A percentile compares a stretch with the other conserved stretches of the same genome.
These are phyloP conservation scores for Clistopyga incitator DNA, from an alignment of 2,888 invertebrate species.

Conservation along the genomic window DNA sequence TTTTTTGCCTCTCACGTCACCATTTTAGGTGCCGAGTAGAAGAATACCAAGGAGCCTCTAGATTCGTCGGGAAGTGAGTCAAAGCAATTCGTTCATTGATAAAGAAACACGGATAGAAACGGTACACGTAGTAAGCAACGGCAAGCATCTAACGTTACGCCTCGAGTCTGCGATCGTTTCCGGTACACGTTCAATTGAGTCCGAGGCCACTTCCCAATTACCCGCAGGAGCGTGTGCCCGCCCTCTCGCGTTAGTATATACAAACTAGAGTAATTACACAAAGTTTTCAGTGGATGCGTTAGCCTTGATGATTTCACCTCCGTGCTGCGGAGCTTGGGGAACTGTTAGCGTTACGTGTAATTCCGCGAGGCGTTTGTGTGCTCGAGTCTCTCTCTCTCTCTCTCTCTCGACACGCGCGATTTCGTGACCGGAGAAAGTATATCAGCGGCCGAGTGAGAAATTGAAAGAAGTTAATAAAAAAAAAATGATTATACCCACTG, in stretches of 20 bases:
- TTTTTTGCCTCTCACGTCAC: too few relatives aligned
- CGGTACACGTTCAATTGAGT: conserved; percentile 67
- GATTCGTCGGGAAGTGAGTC: not conserved
- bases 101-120: conserved; percentile 6
- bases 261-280: conserved; percentile 66
- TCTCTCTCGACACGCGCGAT: conserved; percentile 33
- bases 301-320: conserved; percentile 64
- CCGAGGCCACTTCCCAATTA: conserved; percentile 67
- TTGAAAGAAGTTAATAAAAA: not conserved
- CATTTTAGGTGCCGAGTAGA: not conserved
- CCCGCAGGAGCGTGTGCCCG: conserved; percentile 47
- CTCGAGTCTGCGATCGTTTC: conserved; percentile 62
- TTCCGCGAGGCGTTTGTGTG: not conserved
- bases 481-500: not conserved
- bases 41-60: not conserved
- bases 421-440: conserved; percentile 47
- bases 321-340: conserved; percentile 17
- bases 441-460: conserved; percentile 10
- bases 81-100: conserved; percentile 2
- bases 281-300: conserved; percentile 65
- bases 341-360: not conserved
- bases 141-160: conserved; percentile 42
- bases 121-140: conserved; percentile 19
- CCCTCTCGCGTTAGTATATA: conserved; percentile 42
- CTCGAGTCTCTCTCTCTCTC: not conserved